These are phyloP conservation scores for Diorhabda carinulata DNA, from an alignment of 1,140 invertebrate genomes.

Conservation along the genomic window DNA sequence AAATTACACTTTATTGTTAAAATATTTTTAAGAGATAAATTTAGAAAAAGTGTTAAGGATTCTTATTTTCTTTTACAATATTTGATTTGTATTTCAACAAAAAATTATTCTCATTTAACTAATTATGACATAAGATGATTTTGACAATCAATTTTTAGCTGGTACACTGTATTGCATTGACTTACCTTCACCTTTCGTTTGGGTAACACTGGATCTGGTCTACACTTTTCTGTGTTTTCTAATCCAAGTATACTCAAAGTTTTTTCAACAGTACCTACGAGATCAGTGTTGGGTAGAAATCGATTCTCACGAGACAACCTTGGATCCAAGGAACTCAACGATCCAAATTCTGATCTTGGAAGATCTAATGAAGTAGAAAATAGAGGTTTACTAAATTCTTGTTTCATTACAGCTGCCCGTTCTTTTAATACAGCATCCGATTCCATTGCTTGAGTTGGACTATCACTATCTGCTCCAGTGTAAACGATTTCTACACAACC, in stretches of 20 bases:
- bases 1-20: too few species aligned
- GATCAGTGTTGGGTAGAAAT: constrained; percentile 40
- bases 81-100: too few species aligned
- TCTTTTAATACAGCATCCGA: constrained; percentile 49
- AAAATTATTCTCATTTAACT: too few species aligned
- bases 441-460: constrained; percentile 45
- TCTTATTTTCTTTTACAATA: too few species aligned
- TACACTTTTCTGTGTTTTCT: constrained; percentile 35
- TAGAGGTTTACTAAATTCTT: constrained; percentile 48
- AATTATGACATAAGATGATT: neutral
- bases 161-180: neutral
- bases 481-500: constrained; percentile 47
- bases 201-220: constrained; percentile 34
- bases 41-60: too few species aligned
- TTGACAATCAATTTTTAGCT: neutral
- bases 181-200: constrained; percentile 45
- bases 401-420: constrained; percentile 48
- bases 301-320: constrained; percentile 30
- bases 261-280: constrained; percentile 46
- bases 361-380: constrained; percentile 8
- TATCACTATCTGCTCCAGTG: constrained; percentile 44
- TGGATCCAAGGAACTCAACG: constrained; percentile 30
- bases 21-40: too few species aligned
- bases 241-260: constrained; percentile 45
- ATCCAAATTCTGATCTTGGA: neutral